These are phyloP conservation scores for Callimorpha dominula DNA, from an alignment of 2,888 invertebrate genomes.

Conservation along the genomic window DNA sequence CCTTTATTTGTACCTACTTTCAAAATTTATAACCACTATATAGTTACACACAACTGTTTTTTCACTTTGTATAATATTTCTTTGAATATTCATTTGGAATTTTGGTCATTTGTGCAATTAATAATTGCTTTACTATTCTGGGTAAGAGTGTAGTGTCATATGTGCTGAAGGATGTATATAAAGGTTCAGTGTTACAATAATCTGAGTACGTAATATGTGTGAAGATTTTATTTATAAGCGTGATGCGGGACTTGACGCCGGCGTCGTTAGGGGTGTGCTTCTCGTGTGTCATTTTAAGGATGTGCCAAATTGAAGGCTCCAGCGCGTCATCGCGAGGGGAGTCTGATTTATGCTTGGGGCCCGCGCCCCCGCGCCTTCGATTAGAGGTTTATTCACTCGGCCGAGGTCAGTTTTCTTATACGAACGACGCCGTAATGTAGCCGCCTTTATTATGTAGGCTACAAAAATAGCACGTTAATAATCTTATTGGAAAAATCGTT, in stretches of 20 bases:
- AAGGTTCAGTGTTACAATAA: constrained; percentile 36
- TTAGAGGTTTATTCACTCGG: constrained; percentile 83
- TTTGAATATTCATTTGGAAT: not conserved
- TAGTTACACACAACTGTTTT: not conserved
- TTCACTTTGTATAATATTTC: not conserved
- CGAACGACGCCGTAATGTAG: constrained; percentile 65
- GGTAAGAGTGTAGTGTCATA: too few species aligned
- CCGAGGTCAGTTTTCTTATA: constrained; percentile 84
- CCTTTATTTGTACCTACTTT: constrained; percentile 32
- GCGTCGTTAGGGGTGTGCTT: constrained; percentile 81
- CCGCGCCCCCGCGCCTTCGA: constrained; percentile 72
- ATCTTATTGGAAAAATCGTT: constrained; percentile 35
- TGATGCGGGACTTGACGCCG: constrained; percentile 72
- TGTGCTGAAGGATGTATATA: constrained; percentile 1
- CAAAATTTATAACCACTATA: not conserved
- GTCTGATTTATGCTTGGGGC: constrained; percentile 82
- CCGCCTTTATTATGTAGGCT: constrained; percentile 65
- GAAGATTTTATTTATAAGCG: constrained; percentile 64
- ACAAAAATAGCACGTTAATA: constrained; percentile 60
- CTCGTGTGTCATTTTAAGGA: constrained; percentile 87
- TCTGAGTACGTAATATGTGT: constrained; percentile 56
- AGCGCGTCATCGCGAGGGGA: constrained; percentile 81
- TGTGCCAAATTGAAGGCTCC: constrained; percentile 87
- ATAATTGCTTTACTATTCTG: too few species aligned
- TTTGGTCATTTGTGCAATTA: not conserved